These are phyloP conservation scores for Rhadinocentrus ornatus DNA, from an alignment of 2,797 vertebrate genomes.

Conservation along the genomic window DNA sequence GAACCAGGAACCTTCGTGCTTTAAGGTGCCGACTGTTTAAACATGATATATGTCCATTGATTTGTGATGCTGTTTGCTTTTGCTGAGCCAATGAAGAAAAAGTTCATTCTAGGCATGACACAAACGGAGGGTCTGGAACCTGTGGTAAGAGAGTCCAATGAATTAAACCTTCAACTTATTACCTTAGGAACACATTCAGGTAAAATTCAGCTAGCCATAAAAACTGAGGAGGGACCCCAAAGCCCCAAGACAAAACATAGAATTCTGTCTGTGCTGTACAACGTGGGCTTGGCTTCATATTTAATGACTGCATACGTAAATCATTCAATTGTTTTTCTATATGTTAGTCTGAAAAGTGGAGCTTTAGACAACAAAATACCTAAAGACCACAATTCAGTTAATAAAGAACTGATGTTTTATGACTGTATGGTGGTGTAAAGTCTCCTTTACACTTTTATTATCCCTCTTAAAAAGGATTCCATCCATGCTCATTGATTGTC, in stretches of 20 bases:
- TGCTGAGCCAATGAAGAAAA: not conserved
- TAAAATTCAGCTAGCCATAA: not conserved
- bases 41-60: not conserved
- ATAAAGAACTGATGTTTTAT: not conserved
- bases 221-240: not conserved
- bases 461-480: not conserved
- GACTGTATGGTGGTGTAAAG: too few relatives aligned
- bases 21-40: too few relatives aligned
- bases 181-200: not conserved
- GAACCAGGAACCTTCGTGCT: too few relatives aligned
- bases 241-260: not conserved
- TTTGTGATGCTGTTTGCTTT: not conserved
- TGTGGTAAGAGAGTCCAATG: slow-evolving; percentile 2
- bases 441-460: not conserved
- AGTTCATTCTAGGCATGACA: not conserved
- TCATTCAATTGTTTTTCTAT: not conserved
- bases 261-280: not conserved
- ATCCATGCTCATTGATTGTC: not conserved
- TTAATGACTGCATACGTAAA: not conserved
- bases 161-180: slow-evolving; percentile 3
- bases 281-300: not conserved
- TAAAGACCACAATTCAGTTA: too few relatives aligned
- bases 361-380: not conserved
- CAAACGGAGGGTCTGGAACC: not conserved
- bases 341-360: not conserved